phyloP scores from a whole-genome alignment of 2,797 vertebrate genomes.

The Spinibarbus caldwelli region DNA sequence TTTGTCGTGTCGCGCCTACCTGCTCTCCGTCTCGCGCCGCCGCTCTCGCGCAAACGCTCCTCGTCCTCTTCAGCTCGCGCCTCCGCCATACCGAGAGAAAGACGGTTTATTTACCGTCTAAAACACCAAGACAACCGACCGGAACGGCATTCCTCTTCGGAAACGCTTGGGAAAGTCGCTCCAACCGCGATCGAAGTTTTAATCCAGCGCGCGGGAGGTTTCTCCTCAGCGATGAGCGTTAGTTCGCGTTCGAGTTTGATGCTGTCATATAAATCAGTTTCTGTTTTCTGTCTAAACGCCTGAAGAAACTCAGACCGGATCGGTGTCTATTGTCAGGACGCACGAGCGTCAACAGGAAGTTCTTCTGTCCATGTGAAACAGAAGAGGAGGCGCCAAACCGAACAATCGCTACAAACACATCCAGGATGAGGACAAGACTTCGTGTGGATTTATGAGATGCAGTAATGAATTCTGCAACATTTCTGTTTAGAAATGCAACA shows the following conservation, averaged over 20 bases:
- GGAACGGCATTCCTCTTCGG: neutral
- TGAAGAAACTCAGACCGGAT: neutral
- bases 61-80: conserved; percentile 81
- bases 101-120: neutral
- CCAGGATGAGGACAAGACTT: neutral
- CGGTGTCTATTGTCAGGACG: conserved; percentile 50
- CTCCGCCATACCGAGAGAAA: conserved; percentile 81
- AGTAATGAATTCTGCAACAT: no score
- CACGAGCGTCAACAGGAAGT: conserved; percentile 82
- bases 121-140: neutral
- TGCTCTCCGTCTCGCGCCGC: conserved; percentile 70
- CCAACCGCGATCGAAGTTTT: no score
- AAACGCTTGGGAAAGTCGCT: neutral
- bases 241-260: neutral
- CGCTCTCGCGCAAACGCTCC: conserved; percentile 80
- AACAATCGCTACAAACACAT: neutral
- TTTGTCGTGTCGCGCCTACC: conserved; percentile 62
- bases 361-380: conserved; percentile 4
- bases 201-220: neutral
- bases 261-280: conserved; percentile 1
- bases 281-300: neutral
- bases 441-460: neutral
- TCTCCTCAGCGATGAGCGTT: neutral
- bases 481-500: neutral
- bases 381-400: conserved; percentile 33